phyloP scores from a whole-genome alignment of 2,113 vertebrate species.

The Eclectus roratus region DNA sequence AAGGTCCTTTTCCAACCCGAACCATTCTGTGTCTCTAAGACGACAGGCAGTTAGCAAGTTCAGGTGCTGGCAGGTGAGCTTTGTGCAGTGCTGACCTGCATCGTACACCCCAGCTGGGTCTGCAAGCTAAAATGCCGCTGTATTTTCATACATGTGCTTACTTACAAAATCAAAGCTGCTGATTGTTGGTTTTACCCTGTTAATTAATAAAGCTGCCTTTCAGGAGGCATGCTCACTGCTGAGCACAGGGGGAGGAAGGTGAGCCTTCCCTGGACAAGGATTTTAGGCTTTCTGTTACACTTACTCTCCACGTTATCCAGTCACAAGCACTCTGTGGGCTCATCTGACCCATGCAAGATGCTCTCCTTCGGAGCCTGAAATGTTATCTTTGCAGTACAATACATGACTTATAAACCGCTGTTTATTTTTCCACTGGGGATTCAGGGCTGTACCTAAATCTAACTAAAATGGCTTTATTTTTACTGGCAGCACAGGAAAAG shows the following conservation, averaged over 20 bases:
- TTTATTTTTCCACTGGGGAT: not conserved
- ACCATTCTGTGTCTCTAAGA: not conserved
- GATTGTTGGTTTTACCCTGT: not conserved
- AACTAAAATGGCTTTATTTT: not conserved
- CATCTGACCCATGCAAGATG: not conserved
- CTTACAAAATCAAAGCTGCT: not conserved
- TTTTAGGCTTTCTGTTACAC: not conserved
- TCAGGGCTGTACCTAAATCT: not conserved
- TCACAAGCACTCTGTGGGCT: not conserved
- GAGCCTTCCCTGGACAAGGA: not conserved
- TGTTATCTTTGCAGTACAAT: not conserved
- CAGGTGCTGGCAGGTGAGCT: not conserved
- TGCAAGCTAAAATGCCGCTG: not conserved
- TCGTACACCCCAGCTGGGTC: not conserved
- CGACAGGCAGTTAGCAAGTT: not conserved
- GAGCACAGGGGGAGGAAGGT: not conserved
- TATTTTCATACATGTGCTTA: not conserved
- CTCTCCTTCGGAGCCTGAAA: not conserved
- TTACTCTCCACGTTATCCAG: not conserved
- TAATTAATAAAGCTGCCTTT: not conserved
- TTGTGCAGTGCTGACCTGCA: accelerated
- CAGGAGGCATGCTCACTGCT: accelerated
- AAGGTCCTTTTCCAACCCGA: not conserved
- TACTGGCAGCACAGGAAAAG: not conserved
- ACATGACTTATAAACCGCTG: not conserved